Evolutionary conservation across 2,888 invertebrate species (phyloP).

Genomic region (Notodonta ziczac): DNA sequence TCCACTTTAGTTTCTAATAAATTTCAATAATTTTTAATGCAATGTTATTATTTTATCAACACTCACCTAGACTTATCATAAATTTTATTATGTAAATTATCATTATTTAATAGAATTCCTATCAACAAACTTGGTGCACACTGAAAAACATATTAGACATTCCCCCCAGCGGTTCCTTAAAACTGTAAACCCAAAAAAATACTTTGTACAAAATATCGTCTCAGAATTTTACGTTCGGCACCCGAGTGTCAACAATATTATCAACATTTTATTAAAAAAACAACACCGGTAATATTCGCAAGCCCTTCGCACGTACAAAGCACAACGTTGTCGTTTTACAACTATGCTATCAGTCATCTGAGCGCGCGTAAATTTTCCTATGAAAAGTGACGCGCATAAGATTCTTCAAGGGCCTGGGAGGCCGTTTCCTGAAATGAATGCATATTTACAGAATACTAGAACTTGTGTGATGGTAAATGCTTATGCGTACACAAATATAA

Average conservation of each 20-base stretch:
- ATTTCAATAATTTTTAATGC: too few species aligned
- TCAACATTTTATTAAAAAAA: neutral
- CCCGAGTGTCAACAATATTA: neutral
- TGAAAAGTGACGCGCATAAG: constrained; percentile 2
- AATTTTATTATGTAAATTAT: too few species aligned
- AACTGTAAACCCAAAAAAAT: neutral
- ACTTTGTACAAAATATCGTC: neutral
- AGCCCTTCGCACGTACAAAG: constrained; percentile 5
- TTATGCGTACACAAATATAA: too few species aligned
- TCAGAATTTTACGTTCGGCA: neutral
- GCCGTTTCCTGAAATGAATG: constrained; percentile 1
- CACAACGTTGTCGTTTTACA: neutral
- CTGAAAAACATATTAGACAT: too few species aligned
- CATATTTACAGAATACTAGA: neutral
- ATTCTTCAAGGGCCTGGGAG: neutral
- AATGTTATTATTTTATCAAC: too few species aligned
- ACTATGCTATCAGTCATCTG: constrained; percentile 1
- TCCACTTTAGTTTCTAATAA: neutral
- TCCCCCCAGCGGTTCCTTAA: neutral
- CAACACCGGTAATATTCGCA: constrained; percentile 1
- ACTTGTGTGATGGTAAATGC: too few species aligned
- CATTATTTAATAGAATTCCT: too few species aligned
- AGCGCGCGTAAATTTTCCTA: constrained; percentile 5
- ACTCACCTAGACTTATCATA: too few species aligned
- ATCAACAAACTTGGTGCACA: too few species aligned